Evolutionary conservation across 2,888 invertebrate species (phyloP), one percentile per base, ranked within the genome.

Genomic region (Lithodes maja): DNA sequence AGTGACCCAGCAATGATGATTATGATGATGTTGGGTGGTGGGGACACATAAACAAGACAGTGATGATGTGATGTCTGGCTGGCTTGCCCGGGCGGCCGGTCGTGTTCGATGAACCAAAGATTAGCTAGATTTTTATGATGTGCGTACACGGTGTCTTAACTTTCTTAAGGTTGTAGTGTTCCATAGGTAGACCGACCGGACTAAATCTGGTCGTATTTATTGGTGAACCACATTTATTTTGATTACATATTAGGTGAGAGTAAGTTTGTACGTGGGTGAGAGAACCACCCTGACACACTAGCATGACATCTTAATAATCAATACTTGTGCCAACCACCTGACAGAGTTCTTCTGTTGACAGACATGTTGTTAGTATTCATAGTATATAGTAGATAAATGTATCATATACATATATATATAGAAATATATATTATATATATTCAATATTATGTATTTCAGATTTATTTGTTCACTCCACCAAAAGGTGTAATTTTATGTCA

Each of bases 331-430:
- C 89, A 89, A 89, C 89, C 85, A 88, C 88, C 85, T 89, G 75
- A 89, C 85, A 89, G 89, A 89, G 55, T 77, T 83, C 81, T 89
- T 89, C 85, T 89, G 89, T 89, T 89, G 89, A 89, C 85, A 89
- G 74, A 89, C 74, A 89, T 89, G 89, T 87, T 87, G 87, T 89
- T 89, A 89, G 89, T 89, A 89, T 89, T 89, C 89, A 85, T 89
- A 89, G 89, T 89, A 82, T 89, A 85, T 89, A 89, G 89, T 85
- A 89, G 82, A 89, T 89, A 89, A 89, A 89, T 89, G 89, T 89
- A 89, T 89, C 81, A 89, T 89, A 89, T 85, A 85, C 85, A 87
- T 87, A 87, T 89, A 89, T 89, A 89, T 89, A 89, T 85, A 85
- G 82, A 87, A 83, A 87, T 89, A 89, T 89, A 89, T 89, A 85